Base-by-base conservation (phyloP, 1,140 invertebrate species). In the Polyergus mexicanus region DNA sequence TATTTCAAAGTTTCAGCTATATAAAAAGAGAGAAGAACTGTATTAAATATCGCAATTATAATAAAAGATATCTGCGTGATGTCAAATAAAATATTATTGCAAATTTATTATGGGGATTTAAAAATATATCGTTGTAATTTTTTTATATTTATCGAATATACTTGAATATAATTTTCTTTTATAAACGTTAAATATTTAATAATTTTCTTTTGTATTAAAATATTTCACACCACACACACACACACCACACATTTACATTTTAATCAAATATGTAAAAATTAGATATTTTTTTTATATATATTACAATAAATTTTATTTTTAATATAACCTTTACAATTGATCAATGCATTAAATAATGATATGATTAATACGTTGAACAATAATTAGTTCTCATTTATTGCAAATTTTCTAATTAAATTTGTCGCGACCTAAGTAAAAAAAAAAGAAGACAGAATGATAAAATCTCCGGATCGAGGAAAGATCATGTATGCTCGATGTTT, bases 401-500 rank as follows among this genome's bases (percentile, higher is more conserved):
- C 25, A 22, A 38, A 6, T 1, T 47, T 72, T 69, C 80, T 86
- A 89, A 89, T 89, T 89, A 89, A 86, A 83, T 76, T 76, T 13
- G n/a, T 72, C 56, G 47, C 47, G 62, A 62, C 32, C 58, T 32
- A 84, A 25, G 19, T 22, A 22, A n/a, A 11, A 28, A 74, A 51
- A 35, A 85, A 72, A 84, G 60, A 72, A 84, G 60, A 28, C 22
- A n/a, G 51, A 65, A 56, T 74, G 86, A 89, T 81, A 86, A 89
- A 51, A 89, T 88, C 87, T 54, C 32, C 41, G 41, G 13, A 41
- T 51, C 41, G 10, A 58, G 22, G 32, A 56, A 32, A 62, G 75
- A 63, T 47, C 32, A 63, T 54, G 63, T 44, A 32, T 54, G 32
- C 41, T 60, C 54, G 51, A 44, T 58, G 78, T 44, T 47, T 86